A percentile compares a stretch with the other conserved stretches of the same genome.
Evolutionary conservation across 2,113 vertebrate genomes (phyloP).

Genomic region (Aptenodytes forsteri): DNA sequence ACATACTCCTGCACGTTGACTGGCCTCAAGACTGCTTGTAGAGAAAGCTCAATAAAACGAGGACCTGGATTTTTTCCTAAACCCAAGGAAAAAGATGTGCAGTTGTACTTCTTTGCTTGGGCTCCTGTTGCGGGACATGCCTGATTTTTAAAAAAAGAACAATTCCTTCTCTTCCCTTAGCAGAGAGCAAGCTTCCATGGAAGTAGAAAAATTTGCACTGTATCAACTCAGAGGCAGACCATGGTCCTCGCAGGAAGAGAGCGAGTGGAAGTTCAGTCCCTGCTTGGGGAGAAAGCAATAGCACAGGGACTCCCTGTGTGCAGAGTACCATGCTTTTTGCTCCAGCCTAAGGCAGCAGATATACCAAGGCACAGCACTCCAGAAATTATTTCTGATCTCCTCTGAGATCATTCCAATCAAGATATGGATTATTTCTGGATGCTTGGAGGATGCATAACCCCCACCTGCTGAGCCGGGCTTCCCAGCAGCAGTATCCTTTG

Average conservation of each 20-base stretch:
- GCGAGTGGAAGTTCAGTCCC: not conserved
- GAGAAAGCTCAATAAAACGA: not conserved
- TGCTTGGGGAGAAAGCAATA: not conserved
- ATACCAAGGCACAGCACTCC: not conserved
- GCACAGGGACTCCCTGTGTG: not conserved
- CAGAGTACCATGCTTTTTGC: not conserved
- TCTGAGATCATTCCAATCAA: not conserved
- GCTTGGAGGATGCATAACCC: not conserved
- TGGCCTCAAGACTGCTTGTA: not conserved
- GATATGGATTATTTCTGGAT: slow-evolving; percentile 5
- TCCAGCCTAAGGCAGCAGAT: not conserved
- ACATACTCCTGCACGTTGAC: not conserved
- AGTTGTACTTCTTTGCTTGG: not conserved
- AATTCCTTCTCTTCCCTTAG: not conserved
- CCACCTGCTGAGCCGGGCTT: not conserved
- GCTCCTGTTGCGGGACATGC: not conserved
- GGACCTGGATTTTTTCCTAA: not conserved
- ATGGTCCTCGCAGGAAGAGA: not conserved
- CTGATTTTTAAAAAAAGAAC: not conserved
- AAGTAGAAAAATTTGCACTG: not conserved
- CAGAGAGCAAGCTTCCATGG: not conserved
- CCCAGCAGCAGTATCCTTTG: not conserved
- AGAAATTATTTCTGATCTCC: not conserved
- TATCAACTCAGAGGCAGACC: not conserved
- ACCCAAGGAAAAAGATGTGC: not conserved